phyloP scores from a whole-genome alignment of 2,888 invertebrate genomes.

The Drosophila maculinotata region DNA sequence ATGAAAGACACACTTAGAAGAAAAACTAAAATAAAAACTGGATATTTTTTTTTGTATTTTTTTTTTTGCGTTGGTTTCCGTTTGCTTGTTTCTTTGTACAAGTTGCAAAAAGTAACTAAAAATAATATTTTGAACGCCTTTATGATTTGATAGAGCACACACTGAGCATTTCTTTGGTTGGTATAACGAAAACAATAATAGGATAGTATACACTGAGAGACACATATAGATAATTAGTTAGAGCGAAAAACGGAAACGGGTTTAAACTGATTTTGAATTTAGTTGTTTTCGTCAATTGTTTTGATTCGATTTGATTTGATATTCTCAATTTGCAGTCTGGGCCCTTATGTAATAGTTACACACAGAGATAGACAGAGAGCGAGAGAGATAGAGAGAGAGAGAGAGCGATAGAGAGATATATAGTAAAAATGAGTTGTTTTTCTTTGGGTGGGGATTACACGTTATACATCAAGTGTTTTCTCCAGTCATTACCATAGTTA shows the following conservation, averaged over 20 bases:
- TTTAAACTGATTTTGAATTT: conserved; percentile 55
- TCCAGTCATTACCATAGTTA: conserved; percentile 85
- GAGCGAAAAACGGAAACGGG: conserved; percentile 39
- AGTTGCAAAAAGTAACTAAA: conserved; percentile 48
- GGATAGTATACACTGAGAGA: conserved; percentile 65
- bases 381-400: conserved; percentile 34
- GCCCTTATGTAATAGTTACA: conserved; percentile 37
- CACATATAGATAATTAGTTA: conserved; percentile 37
- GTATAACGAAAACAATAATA: conserved; percentile 51
- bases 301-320: conserved; percentile 47
- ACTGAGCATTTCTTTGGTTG: conserved; percentile 28
- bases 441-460: conserved; percentile 49
- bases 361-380: conserved; percentile 47
- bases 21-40: conserved; percentile 55
- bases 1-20: conserved; percentile 71
- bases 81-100: conserved; percentile 49
- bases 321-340: too few relatives aligned
- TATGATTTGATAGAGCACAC: conserved; percentile 32
- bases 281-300: conserved; percentile 15
- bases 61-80: conserved; percentile 6
- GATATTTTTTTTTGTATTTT: conserved; percentile 27
- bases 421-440: conserved; percentile 27
- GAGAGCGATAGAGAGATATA: conserved; percentile 31
- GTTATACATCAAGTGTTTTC: conserved; percentile 67
- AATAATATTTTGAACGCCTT: conserved; percentile 19